Conservation (phyloP, 1,140 invertebrate species). For the Epicauta chinensis region DNA sequence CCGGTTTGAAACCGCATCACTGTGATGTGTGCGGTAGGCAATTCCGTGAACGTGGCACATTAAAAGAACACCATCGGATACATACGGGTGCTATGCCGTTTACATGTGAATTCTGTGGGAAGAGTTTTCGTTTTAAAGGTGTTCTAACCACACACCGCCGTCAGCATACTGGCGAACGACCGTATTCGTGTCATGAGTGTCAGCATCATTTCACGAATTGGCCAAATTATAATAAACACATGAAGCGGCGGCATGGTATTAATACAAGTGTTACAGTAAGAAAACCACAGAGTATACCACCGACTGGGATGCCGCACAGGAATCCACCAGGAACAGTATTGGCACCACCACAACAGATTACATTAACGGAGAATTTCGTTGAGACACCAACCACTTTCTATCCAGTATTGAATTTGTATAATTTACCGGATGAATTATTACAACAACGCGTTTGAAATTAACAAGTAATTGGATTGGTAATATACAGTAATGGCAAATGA, state of each 20-base stretch:
- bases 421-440: conserved; percentile 34
- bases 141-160: conserved; percentile 60
- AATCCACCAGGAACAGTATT: conserved; percentile 41
- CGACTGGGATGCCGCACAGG: conserved; percentile 40
- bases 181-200: conserved; percentile 53
- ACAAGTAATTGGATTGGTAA: too few relatives aligned
- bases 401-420: conserved; percentile 37
- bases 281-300: conserved; percentile 39
- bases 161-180: conserved; percentile 57
- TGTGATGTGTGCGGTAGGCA: conserved; percentile 67
- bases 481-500: too few relatives aligned
- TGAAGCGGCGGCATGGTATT: conserved; percentile 62
- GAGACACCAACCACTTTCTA: conserved; percentile 25
- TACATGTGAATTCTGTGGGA: conserved; percentile 64
- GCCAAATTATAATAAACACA: conserved; percentile 72
- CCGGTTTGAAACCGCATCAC: conserved; percentile 62
- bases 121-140: conserved; percentile 63
- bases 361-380: conserved; percentile 19
- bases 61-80: conserved; percentile 56
- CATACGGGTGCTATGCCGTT: conserved; percentile 85
- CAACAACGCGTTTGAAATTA: conserved; percentile 19
- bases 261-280: conserved; percentile 45
- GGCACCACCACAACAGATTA: conserved; percentile 31
- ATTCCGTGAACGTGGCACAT: conserved; percentile 58
- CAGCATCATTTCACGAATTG: conserved; percentile 69